A percentile compares a stretch with the other conserved stretches of the same genome.
Evolutionary conservation across 1,140 invertebrate genomes (phyloP).

Genomic region (Lepidostoma basale): DNA sequence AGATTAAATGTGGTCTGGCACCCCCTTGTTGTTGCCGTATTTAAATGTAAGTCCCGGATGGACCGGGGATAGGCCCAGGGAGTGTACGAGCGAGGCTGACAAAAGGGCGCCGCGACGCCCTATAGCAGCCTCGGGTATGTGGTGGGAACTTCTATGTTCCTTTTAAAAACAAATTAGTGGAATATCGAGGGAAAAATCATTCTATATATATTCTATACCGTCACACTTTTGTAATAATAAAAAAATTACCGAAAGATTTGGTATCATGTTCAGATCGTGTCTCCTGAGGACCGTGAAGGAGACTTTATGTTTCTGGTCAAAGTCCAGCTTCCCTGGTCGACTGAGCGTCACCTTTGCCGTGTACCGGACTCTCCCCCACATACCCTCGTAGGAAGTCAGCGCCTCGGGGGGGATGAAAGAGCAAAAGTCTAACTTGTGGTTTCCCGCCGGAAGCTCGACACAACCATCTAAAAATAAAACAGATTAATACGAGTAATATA

Average conservation of each 20-base stretch:
- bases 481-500: too few species aligned
- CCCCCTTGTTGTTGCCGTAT: too few species aligned
- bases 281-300: background rate
- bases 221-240: too few species aligned
- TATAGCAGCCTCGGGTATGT: too few species aligned
- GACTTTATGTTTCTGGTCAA: background rate
- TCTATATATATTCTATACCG: too few species aligned
- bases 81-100: too few species aligned
- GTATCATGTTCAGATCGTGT: background rate
- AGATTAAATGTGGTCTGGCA: too few species aligned
- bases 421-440: slow-evolving; percentile 7
- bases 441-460: background rate
- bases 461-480: background rate
- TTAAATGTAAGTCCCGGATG: too few species aligned
- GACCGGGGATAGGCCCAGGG: too few species aligned
- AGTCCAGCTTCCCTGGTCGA: background rate
- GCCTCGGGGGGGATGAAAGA: background rate
- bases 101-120: too few species aligned
- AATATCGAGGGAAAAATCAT: background rate
- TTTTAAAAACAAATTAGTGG: background rate
- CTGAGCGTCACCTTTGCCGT: slow-evolving; percentile 12
- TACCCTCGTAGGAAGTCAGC: slow-evolving; percentile 3
- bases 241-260: background rate
- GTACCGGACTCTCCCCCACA: slow-evolving; percentile 2
- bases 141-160: too few species aligned